A percentile compares a stretch with the other conserved stretches of the same genome.
Conservation (phyloP, 2,888 invertebrate genomes). For the Caenorhabditis sp. region DNA sequence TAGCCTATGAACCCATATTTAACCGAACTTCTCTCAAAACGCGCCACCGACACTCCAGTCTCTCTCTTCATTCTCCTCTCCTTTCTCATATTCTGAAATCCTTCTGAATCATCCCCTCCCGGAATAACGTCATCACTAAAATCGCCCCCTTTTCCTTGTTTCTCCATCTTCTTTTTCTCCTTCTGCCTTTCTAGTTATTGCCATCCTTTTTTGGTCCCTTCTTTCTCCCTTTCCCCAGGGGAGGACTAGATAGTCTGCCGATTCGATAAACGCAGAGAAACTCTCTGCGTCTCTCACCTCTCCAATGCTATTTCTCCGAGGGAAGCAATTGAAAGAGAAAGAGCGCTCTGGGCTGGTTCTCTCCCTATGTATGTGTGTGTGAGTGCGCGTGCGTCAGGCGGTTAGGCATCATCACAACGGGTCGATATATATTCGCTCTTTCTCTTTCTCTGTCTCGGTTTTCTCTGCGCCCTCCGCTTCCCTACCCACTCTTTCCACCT, state of each 20-base stretch:
- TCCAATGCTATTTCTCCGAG: neutral
- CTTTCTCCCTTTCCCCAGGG: neutral
- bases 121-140: constrained; percentile 10
- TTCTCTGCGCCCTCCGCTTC: neutral
- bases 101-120: neutral
- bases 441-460: too few species aligned
- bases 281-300: constrained; percentile 7
- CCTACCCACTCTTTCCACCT: neutral
- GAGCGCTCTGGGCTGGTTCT: neutral
- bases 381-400: constrained; percentile 14
- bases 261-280: neutral
- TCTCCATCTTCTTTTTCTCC: neutral
- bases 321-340: constrained; percentile 2
- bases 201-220: neutral
- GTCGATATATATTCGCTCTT: too few species aligned
- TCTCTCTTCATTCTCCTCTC: neutral
- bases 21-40: too few species aligned
- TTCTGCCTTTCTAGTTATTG: constrained; percentile 1
- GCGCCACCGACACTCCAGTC: neutral
- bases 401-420: constrained; percentile 3
- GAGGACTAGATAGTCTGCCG: neutral
- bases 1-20: too few species aligned
- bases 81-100: too few species aligned
- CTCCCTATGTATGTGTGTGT: neutral
- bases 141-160: neutral